phyloP scores from a whole-genome alignment of 1,140 invertebrate genomes.

The Euura saliciscinereae region DNA sequence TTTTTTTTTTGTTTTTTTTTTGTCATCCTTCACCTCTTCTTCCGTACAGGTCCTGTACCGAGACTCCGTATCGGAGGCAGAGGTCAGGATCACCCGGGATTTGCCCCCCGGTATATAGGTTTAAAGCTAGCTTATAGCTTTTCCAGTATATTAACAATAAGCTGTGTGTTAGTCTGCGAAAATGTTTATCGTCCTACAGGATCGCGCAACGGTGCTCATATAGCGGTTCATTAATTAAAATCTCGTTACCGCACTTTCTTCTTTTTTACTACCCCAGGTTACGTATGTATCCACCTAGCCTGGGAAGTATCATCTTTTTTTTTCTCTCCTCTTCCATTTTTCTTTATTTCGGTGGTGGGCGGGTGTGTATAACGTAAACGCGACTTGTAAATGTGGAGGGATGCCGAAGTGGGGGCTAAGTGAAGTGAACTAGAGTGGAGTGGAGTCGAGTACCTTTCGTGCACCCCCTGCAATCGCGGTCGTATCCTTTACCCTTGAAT shows the following conservation, averaged over 20 bases:
- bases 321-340: not conserved
- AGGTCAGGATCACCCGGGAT: no score
- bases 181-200: no score
- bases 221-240: not conserved
- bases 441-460: not conserved
- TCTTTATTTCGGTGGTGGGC: not conserved
- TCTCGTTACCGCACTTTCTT: not conserved
- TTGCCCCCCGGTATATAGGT: no score
- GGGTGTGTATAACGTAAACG: not conserved
- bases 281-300: no score
- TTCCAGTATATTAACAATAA: no score
- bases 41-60: not conserved
- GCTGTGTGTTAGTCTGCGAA: no score
- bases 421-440: not conserved
- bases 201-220: not conserved
- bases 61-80: no score
- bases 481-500: no score
- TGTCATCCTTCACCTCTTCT: not conserved
- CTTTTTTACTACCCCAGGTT: not conserved
- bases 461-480: not conserved
- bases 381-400: not conserved
- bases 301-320: no score
- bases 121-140: no score
- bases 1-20: not conserved
- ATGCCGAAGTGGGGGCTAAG: not conserved